Conservation (phyloP, 2,113 vertebrate species). For the Oreotragus oreotragus region DNA sequence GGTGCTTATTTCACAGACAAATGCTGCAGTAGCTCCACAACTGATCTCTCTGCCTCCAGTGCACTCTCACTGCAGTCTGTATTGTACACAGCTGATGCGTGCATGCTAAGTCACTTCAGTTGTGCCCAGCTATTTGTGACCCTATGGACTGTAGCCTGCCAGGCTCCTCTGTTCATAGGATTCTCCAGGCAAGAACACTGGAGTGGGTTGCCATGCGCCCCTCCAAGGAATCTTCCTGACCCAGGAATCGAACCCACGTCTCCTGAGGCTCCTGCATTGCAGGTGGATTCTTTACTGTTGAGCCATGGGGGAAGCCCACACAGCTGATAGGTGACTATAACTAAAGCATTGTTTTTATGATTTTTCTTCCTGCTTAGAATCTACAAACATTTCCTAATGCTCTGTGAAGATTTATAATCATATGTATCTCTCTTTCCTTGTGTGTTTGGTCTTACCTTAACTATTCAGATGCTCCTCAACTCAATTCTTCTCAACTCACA, state of each 20-base stretch:
- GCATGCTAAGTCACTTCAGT: background rate
- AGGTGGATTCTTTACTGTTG: fast-evolving
- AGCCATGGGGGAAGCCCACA: background rate
- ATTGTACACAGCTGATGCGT: background rate
- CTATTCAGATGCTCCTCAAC: background rate
- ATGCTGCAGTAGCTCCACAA: background rate
- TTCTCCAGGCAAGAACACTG: background rate
- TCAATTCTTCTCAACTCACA: background rate
- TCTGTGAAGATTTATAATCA: background rate
- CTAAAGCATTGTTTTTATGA: background rate
- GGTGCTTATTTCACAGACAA: background rate
- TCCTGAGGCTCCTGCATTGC: background rate
- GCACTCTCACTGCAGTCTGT: background rate
- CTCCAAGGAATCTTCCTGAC: background rate
- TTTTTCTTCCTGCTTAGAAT: background rate
- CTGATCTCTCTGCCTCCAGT: background rate
- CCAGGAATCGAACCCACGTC: background rate
- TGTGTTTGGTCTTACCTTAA: background rate
- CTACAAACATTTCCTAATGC: background rate
- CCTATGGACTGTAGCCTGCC: background rate
- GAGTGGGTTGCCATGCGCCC: background rate
- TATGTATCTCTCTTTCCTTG: background rate
- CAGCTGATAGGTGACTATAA: background rate
- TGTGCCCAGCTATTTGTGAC: background rate
- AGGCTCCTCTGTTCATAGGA: background rate